Conservation (phyloP, 2,888 invertebrate genomes). For the Julus scandinavius region DNA sequence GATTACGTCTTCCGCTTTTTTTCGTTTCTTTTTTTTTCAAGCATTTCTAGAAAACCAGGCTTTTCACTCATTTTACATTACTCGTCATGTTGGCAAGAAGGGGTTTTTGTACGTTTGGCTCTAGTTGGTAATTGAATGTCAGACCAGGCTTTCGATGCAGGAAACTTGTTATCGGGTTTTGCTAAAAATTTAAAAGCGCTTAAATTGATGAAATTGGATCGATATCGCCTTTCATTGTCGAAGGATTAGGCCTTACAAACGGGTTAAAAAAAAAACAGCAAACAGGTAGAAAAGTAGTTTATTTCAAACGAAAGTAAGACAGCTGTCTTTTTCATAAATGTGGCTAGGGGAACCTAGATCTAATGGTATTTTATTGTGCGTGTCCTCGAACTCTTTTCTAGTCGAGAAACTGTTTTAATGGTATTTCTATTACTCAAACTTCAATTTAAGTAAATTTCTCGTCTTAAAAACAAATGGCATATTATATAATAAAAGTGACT, state of each 20-base stretch:
- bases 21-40: not conserved
- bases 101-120: not conserved
- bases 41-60: not conserved
- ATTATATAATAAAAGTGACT: not conserved
- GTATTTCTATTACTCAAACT: too few species aligned
- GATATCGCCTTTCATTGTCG: slow-evolving; percentile 18
- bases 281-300: slow-evolving; percentile 4
- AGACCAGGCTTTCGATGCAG: not conserved
- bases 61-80: not conserved
- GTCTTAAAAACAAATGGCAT: not conserved
- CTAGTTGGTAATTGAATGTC: slow-evolving; percentile 1
- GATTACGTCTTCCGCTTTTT: not conserved
- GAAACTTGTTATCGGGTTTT: slow-evolving; percentile 1
- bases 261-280: slow-evolving; percentile 15
- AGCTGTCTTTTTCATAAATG: not conserved
- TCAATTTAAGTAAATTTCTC: too few species aligned
- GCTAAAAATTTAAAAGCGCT: slow-evolving; percentile 29
- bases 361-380: not conserved
- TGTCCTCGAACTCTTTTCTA: too few species aligned
- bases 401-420: too few species aligned
- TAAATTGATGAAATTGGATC: slow-evolving; percentile 30
- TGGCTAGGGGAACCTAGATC: not conserved
- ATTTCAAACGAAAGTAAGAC: not conserved
- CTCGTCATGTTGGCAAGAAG: not conserved
- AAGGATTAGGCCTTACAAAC: slow-evolving; percentile 21